A percentile compares a stretch with the other conserved stretches of the same genome.
Evolutionary conservation across 2,113 vertebrate genomes (phyloP).

Genomic region (Notechis scutatus): DNA sequence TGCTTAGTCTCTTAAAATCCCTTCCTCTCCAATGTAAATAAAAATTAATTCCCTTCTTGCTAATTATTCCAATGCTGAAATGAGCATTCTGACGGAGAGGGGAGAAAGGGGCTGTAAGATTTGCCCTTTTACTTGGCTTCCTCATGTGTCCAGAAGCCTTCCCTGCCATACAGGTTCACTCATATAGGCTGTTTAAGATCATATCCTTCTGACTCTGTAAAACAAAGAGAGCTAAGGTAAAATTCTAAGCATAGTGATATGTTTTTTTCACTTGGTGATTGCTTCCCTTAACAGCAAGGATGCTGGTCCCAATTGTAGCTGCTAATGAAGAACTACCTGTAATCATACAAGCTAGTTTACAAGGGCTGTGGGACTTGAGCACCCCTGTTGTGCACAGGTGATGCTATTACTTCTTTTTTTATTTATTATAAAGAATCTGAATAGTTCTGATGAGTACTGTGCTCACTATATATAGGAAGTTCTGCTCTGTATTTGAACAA

Average conservation of each 20-base stretch:
- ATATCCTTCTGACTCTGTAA: background rate
- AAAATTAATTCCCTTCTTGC: background rate
- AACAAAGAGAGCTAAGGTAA: background rate
- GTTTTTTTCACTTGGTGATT: background rate
- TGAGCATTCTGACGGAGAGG: background rate
- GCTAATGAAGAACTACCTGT: background rate
- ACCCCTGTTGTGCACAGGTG: background rate
- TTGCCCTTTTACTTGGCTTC: background rate
- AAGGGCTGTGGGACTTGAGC: background rate
- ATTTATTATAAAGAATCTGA: background rate
- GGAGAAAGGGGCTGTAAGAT: background rate
- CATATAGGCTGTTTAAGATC: background rate
- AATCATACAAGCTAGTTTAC: background rate
- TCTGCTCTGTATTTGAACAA: background rate
- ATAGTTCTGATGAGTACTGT: background rate
- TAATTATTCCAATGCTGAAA: background rate
- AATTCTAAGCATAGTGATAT: background rate
- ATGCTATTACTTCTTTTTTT: background rate
- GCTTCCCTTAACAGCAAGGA: background rate
- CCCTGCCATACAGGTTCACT: background rate
- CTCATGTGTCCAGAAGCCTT: background rate
- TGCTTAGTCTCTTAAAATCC: background rate
- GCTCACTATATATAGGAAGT: background rate
- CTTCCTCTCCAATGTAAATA: background rate
- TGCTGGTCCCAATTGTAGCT: background rate